A percentile compares a stretch with the other conserved stretches of the same genome.
Conservation (phyloP, 2,113 vertebrate genomes). For the Burhinus oedicnemus region DNA sequence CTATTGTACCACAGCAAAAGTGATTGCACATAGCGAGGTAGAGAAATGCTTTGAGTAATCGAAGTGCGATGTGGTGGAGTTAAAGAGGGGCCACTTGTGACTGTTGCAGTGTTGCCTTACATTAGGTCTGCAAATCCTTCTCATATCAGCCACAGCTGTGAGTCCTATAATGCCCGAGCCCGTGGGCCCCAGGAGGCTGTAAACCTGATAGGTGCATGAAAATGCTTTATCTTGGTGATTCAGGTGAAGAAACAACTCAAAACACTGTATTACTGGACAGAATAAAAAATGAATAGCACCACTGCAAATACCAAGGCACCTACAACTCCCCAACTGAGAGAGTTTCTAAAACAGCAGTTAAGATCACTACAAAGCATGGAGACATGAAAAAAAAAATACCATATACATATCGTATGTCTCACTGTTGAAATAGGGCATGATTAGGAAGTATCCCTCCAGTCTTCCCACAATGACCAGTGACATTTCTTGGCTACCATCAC, state of each 20-base stretch:
- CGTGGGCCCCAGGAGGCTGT: neutral
- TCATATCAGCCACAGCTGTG: conserved; percentile 42
- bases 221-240: conserved; percentile 35
- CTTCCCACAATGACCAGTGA: neutral
- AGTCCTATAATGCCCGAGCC: neutral
- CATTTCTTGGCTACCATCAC: neutral
- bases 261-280: neutral
- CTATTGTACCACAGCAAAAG: neutral
- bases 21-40: neutral
- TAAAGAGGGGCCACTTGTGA: conserved; percentile 15
- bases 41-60: neutral
- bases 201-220: conserved; percentile 2
- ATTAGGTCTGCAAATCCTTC: conserved; percentile 12
- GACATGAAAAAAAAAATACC: neutral
- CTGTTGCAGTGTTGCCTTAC: conserved; percentile 25
- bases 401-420: neutral
- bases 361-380: neutral
- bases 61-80: neutral
- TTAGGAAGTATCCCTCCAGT: neutral
- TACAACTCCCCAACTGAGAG: neutral
- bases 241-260: conserved; percentile 42
- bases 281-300: neutral
- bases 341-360: neutral
- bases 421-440: neutral
- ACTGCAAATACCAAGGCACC: neutral